Evolutionary conservation across 2,113 vertebrate species (phyloP).

Genomic region (Cyanistes caeruleus): DNA sequence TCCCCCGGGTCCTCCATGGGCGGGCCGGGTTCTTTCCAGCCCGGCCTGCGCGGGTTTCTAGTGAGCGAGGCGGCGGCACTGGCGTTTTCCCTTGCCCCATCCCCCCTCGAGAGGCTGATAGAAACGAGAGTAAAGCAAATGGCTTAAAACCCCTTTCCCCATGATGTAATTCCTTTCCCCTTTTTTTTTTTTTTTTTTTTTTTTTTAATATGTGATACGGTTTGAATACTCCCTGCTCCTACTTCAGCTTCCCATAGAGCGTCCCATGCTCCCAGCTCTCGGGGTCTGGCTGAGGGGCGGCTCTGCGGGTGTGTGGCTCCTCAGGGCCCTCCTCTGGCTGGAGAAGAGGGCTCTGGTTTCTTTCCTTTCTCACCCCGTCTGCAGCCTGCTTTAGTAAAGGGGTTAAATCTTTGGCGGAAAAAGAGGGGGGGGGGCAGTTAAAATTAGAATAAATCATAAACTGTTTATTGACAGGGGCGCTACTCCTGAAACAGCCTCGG

Average conservation of each 20-base stretch:
- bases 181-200: neutral
- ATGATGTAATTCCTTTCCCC: neutral
- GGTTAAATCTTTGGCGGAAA: neutral
- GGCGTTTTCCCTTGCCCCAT: neutral
- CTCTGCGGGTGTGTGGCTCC: neutral
- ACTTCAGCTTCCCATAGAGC: neutral
- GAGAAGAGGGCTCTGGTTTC: neutral
- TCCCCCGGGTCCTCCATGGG: neutral
- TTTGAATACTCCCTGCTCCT: neutral
- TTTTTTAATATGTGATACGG: neutral
- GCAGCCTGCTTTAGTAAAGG: neutral
- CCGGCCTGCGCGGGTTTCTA: neutral
- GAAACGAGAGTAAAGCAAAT: neutral
- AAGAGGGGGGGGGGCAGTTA: neutral
- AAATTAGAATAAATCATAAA: neutral
- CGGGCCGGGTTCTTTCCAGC: neutral
- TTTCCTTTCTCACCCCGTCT: neutral
- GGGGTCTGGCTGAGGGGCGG: neutral
- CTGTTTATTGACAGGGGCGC: neutral
- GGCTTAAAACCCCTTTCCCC: neutral
- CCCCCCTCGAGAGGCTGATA: neutral
- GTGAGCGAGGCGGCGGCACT: neutral
- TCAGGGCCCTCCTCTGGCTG: neutral
- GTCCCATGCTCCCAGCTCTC: neutral
- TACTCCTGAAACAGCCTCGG: neutral